phyloP scores from a whole-genome alignment of 2,888 invertebrate species.

The Torymus tubicola region DNA sequence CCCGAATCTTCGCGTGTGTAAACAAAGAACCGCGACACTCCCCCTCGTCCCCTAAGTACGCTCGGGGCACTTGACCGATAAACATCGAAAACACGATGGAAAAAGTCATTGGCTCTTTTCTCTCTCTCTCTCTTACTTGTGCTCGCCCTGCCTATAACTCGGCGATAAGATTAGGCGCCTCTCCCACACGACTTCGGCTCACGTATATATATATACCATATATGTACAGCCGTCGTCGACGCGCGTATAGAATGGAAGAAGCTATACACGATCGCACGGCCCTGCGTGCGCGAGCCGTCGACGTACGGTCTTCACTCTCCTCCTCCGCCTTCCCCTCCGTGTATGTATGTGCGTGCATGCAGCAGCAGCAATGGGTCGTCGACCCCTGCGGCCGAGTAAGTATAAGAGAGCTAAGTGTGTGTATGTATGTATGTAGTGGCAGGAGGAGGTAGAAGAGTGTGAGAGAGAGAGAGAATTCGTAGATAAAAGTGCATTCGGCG shows the following conservation, averaged over 20 bases:
- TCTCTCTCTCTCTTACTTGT: neutral
- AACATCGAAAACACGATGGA: constrained; percentile 35
- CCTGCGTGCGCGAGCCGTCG: too few relatives aligned
- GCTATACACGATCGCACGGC: too few relatives aligned
- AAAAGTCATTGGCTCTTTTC: neutral
- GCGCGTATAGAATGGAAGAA: too few relatives aligned
- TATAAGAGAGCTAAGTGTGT: neutral
- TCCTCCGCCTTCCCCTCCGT: neutral
- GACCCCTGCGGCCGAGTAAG: constrained; percentile 29
- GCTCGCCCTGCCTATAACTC: neutral
- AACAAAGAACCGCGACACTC: neutral
- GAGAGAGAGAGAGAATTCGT: constrained; percentile 56
- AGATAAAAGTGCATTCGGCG: constrained; percentile 69
- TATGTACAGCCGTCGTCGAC: too few relatives aligned
- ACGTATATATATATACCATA: too few relatives aligned
- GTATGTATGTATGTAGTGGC: too few relatives aligned
- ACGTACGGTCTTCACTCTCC: neutral
- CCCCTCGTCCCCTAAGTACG: neutral
- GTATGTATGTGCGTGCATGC: neutral
- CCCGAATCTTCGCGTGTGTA: neutral
- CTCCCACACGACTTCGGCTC: too few relatives aligned
- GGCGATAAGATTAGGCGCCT: constrained; percentile 48
- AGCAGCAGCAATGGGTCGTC: constrained; percentile 37
- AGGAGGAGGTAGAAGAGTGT: too few relatives aligned
- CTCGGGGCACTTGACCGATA: constrained; percentile 47